Conservation (phyloP, 2,797 vertebrate species). For the Sphenopsis melanotis region DNA sequence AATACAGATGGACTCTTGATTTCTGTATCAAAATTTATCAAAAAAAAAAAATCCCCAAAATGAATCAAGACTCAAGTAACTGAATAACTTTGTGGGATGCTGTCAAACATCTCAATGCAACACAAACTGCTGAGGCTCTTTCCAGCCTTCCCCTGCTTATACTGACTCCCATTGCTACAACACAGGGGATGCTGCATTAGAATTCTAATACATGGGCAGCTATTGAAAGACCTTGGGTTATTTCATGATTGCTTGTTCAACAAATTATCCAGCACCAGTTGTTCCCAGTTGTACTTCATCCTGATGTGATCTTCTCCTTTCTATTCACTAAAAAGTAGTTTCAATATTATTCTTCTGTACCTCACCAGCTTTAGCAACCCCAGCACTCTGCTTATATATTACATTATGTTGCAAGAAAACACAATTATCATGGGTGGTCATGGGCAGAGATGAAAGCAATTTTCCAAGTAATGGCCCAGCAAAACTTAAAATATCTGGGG, state of each 20-base stretch:
- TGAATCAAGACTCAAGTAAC: neutral
- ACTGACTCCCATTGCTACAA: neutral
- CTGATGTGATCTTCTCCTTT: neutral
- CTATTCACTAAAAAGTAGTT: neutral
- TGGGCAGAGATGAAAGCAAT: neutral
- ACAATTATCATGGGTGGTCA: neutral
- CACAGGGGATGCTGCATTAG: neutral
- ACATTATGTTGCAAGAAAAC: neutral
- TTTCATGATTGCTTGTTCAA: neutral
- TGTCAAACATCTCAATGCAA: neutral
- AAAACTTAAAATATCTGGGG: neutral
- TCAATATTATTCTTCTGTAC: neutral
- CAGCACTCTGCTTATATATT: neutral
- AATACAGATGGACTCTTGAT: neutral
- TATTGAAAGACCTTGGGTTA: neutral
- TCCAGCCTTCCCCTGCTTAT: neutral
- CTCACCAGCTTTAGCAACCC: neutral
- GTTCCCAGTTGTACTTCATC: neutral
- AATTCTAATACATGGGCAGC: neutral
- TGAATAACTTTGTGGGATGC: neutral
- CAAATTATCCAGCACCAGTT: neutral
- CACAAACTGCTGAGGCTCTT: neutral
- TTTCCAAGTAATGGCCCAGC: neutral
- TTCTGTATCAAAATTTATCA: neutral
- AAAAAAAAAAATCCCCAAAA: neutral